Base-by-base conservation (phyloP, 92 coral and sea anemone species). In the Zoanthus sansibaricus region DNA sequence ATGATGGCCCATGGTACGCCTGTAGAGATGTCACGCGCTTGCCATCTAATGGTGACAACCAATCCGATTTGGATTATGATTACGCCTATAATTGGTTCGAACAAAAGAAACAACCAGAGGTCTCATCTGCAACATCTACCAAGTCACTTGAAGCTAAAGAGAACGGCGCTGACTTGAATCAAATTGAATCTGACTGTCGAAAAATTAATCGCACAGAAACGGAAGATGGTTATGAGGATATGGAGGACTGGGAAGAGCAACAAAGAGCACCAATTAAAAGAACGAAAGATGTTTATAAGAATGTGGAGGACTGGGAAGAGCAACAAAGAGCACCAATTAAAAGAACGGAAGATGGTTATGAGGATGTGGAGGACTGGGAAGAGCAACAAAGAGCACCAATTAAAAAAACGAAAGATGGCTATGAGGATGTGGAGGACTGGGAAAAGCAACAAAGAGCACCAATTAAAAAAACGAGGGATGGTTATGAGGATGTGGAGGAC, bases 21-120 rank as follows among this genome's bases (percentile, higher is more conserved):
- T 83, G 70, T 47, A 54, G 15, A 31, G 82, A 68, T 83, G 85
- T 49, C 72, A 83, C 62, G 3, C 55, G 79, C 51, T 45, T 33
- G 47, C 13, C 73, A 21, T 64, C 55, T 7, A 7, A 14, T 66
- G 56, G 47, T 64, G 33, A 25, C 8, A 66, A 55, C 73, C 44
- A n/a, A 31, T 30, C 84, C 17, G 84, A 79, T 66, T 37, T 2
- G 25, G 3, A 32, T 58, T 78, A 78, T 66, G 83, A 59, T 20
- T 59, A 78, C 52, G 47, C 45, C 7, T 46, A 61, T 6, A 11
- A 59, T 17, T 78, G 83, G 83, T 7, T 17, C 1, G 37, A 33
- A 37, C 32, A 61, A 17, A 70, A 37, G 51, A 44, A 6, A 58
- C 9, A 8, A 3, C 52, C 83, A 42, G 9, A 78, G 17, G 68